Conservation (phyloP, 2,888 invertebrate genomes). For the Drosophila atroscutellata region DNA sequence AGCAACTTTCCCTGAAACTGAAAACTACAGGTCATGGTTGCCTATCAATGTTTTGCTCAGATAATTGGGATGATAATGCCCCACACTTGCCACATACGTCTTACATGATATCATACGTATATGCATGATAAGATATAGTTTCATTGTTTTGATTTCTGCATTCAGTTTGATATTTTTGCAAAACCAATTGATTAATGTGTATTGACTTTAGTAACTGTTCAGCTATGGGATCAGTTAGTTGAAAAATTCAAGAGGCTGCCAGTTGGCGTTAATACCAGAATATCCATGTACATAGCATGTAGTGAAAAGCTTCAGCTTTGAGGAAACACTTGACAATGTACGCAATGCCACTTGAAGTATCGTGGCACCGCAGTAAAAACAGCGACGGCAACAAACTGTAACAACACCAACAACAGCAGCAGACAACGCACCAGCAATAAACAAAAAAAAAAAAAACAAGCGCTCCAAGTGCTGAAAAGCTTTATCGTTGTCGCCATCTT, state of each 20-base stretch:
- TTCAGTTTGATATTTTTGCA: constrained; percentile 32
- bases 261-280: background rate
- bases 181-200: constrained; percentile 47
- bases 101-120: constrained; percentile 69
- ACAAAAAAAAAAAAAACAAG: constrained; percentile 6
- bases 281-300: background rate
- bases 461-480: constrained; percentile 37
- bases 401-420: constrained; percentile 17
- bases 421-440: constrained; percentile 12
- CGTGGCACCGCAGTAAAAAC: constrained; percentile 21
- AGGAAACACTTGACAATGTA: constrained; percentile 25
- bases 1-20: constrained; percentile 44
- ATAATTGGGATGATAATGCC: constrained; percentile 71
- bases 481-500: constrained; percentile 73
- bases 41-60: constrained; percentile 63
- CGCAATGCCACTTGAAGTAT: constrained; percentile 15
- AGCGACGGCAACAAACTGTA: constrained; percentile 18
- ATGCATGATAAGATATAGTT: constrained; percentile 70
- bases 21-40: constrained; percentile 63
- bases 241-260: constrained; percentile 21
- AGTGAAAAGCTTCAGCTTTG: constrained; percentile 9
- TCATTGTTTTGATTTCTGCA: constrained; percentile 40
- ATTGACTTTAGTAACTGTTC: constrained; percentile 43
- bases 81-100: constrained; percentile 29
- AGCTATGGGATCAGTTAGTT: constrained; percentile 51